Evolutionary conservation across 2,888 invertebrate genomes (phyloP), one percentile per base, ranked within the genome.

Genomic region (Dolichopus griseipennis): DNA sequence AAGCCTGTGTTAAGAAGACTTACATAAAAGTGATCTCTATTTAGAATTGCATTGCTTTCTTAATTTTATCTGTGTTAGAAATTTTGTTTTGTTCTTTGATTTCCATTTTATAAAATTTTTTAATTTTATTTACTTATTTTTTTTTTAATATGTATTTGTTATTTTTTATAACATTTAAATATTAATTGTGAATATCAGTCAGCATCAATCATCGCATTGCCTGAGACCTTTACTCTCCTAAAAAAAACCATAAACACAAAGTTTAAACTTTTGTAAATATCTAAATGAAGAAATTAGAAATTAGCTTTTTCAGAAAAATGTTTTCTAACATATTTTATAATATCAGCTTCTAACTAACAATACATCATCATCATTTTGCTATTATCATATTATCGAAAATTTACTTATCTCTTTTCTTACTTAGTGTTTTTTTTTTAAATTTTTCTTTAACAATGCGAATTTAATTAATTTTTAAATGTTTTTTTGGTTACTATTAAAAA

Each of bases 151-250:
- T 27, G 27, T 27, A 27, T 27, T 27, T 27, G 27, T 52, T 52
- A 6, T 52, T 52, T 52, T 18, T 52, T n/a, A 18, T 18, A 52
- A 52, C 52, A 52, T 52, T 52, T 18, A 52, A 41, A 41, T 12
- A 41, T 41, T 41, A 41, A 27, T 27, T 27, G 27, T 27, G 27
- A 27, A 37, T 1, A 62, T 62, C 22, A 64, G 9, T 69, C 69
- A 68, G 70, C 71, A 71, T 71, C 71, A 71, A 65, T 75, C 75
- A 75, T 75, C 73, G 73, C 73, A 75, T 73, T 74, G 75, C 75
- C 75, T 75, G 75, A 73, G 74, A 74, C 74, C 74, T 73, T 71
- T 70, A 72, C 33, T 33, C 64, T 64, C 64, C 64, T 64, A 69
- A 68, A 67, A 52, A 52, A 12, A 52, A 18, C 6, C 18, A 18